A percentile compares a stretch with the other conserved stretches of the same genome.
Conservation (phyloP, 2,888 invertebrate species). For the Conomelus anceps region DNA sequence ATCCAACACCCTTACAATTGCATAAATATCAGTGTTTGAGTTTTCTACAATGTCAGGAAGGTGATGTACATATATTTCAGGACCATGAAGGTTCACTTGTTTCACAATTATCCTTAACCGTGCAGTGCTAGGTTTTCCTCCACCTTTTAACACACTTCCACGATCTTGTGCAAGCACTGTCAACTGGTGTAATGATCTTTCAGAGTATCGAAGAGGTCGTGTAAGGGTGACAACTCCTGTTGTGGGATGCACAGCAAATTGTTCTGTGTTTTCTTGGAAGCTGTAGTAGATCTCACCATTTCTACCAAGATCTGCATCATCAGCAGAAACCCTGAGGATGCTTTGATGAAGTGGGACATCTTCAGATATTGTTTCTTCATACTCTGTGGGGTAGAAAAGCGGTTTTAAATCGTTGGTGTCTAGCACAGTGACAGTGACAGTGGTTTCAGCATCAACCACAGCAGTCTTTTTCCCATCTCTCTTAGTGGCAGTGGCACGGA, state of each 20-base stretch:
- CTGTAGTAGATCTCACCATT: conserved; percentile 98
- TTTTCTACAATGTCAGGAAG: conserved; percentile 76
- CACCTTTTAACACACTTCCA: conserved; percentile 56
- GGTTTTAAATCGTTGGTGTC: conserved; percentile 91
- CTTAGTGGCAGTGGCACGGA: conserved; percentile 62
- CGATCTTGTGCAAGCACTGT: conserved; percentile 81
- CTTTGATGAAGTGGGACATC: conserved; percentile 79
- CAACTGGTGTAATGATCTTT: conserved; percentile 63
- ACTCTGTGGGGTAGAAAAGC: conserved; percentile 83
- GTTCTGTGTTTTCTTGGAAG: conserved; percentile 69
- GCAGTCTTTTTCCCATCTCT: conserved; percentile 47
- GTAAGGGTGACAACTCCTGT: conserved; percentile 82
- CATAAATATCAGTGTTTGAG: conserved; percentile 77
- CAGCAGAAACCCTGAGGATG: conserved; percentile 73
- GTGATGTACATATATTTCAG: conserved; percentile 72
- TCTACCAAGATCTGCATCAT: conserved; percentile 91
- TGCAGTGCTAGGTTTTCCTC: conserved; percentile 62
- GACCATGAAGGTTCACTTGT: conserved; percentile 77
- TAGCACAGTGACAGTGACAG: conserved; percentile 65
- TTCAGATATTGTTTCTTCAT: conserved; percentile 79
- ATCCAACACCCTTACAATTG: conserved; percentile 79
- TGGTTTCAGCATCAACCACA: conserved; percentile 49
- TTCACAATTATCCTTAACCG: conserved; percentile 67
- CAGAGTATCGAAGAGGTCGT: conserved; percentile 64
- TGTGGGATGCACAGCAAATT: conserved; percentile 89